Conservation (phyloP, 1,140 invertebrate genomes). For the Homarus americanus region DNA sequence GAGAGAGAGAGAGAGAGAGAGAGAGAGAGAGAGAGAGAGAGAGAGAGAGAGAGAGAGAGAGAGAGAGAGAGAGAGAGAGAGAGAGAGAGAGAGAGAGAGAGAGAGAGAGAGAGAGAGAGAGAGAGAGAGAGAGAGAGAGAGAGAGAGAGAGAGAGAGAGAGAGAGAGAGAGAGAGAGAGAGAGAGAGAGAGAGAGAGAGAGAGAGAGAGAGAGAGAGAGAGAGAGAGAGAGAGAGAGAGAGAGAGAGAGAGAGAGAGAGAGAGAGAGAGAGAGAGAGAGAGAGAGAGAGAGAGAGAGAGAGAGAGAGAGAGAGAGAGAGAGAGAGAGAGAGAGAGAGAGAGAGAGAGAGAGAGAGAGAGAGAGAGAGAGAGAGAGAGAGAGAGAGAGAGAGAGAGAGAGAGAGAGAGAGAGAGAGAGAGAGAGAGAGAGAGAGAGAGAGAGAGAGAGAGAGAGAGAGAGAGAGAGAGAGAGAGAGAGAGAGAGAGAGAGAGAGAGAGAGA, state of each 20-base stretch:
- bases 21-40: constrained; percentile 25
- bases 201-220: neutral
- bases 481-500: too few species aligned
- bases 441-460: neutral
- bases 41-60: constrained; percentile 25
- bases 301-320: neutral
- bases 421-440: neutral
- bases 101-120: neutral
- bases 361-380: neutral
- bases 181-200: neutral
- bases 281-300: neutral
- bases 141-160: neutral
- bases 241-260: neutral
- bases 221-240: neutral
- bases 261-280: neutral
- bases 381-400: neutral
- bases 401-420: neutral
- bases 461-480: neutral
- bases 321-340: neutral
- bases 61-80: constrained; percentile 13
- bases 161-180: neutral
- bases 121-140: neutral
- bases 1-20: constrained; percentile 25
- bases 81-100: neutral
- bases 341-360: neutral